phyloP scores from a whole-genome alignment of 1,140 invertebrate genomes.

The Drosophila littoralis region DNA sequence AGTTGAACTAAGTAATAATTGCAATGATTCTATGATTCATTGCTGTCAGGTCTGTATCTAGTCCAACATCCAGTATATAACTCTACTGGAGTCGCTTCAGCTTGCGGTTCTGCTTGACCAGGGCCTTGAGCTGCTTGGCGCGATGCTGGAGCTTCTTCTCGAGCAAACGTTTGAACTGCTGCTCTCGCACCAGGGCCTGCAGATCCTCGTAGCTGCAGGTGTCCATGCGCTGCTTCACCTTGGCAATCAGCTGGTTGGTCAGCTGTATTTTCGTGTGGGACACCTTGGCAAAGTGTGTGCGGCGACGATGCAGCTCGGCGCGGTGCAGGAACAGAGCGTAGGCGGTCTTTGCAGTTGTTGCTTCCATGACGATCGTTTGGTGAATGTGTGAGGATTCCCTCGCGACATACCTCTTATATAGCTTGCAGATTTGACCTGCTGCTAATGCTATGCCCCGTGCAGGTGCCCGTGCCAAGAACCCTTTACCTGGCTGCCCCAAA shows the following conservation, averaged over 20 bases:
- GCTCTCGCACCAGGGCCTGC: slow-evolving; percentile 55
- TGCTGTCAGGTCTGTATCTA: not conserved
- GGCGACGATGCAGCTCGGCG: slow-evolving; percentile 59
- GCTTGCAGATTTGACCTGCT: slow-evolving; percentile 22
- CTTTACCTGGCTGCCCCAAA: slow-evolving; percentile 17
- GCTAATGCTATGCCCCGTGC: not conserved
- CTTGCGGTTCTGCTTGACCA: slow-evolving; percentile 24
- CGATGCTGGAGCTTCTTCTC: slow-evolving; percentile 58
- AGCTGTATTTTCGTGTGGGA: slow-evolving; percentile 60
- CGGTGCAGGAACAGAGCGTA: slow-evolving; percentile 71
- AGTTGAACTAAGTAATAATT: slow-evolving; percentile 19
- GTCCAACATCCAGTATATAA: no score
- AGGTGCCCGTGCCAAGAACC: slow-evolving; percentile 12
- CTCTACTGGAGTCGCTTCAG: slow-evolving; percentile 16
- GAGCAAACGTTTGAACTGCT: slow-evolving; percentile 51
- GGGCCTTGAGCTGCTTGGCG: slow-evolving; percentile 43
- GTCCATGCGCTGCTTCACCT: slow-evolving; percentile 47
- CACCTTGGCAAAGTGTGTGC: slow-evolving; percentile 33
- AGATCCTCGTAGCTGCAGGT: slow-evolving; percentile 60
- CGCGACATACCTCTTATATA: slow-evolving; percentile 18
- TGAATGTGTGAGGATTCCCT: slow-evolving; percentile 33
- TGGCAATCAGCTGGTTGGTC: slow-evolving; percentile 54
- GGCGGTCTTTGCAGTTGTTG: slow-evolving; percentile 37
- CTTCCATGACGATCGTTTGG: slow-evolving; percentile 47
- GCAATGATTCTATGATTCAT: not conserved